phyloP scores from a whole-genome alignment of 53 echinoderm and acorn worm genomes.

The Holothuria leucospilota region DNA sequence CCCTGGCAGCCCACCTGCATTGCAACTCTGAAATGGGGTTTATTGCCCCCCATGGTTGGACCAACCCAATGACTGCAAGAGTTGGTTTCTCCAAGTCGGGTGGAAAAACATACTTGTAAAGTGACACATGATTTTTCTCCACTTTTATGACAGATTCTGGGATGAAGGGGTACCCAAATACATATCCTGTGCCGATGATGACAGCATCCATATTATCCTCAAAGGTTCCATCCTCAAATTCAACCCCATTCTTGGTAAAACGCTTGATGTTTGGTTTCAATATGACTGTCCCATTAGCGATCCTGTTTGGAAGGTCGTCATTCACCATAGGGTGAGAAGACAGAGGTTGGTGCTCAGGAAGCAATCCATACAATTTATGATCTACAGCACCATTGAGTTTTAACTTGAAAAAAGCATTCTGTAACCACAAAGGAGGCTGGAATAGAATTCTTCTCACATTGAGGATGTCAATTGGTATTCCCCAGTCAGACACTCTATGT shows the following conservation, averaged over 20 bases:
- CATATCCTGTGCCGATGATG: conserved; percentile 86
- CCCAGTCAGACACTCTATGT: conserved; percentile 59
- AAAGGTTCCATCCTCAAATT: conserved; percentile 79
- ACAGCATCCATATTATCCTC: conserved; percentile 85
- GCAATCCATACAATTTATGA: conserved; percentile 65
- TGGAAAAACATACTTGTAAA: conserved; percentile 88
- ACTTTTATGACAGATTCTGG: conserved; percentile 76
- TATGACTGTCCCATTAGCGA: conserved; percentile 76
- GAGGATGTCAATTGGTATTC: conserved; percentile 65
- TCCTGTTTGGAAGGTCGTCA: conserved; percentile 73
- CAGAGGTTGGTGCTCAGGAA: conserved; percentile 46
- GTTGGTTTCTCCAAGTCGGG: conserved; percentile 70
- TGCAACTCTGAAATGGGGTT: conserved; percentile 86
- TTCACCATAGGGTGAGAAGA: conserved; percentile 67
- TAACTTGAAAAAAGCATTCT: conserved; percentile 20
- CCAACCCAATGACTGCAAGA: conserved; percentile 75
- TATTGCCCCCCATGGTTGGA: conserved; percentile 68
- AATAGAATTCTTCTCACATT: conserved; percentile 15
- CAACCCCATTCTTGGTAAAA: conserved; percentile 74
- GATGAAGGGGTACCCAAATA: conserved; percentile 78
- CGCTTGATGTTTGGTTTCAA: conserved; percentile 72
- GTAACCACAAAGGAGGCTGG: background rate
- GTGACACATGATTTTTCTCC: conserved; percentile 53
- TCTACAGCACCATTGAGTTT: conserved; percentile 45
- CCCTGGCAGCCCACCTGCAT: conserved; percentile 80